Evolutionary conservation across 2,797 vertebrate genomes (phyloP).

Genomic region (Buceros bicornis): DNA sequence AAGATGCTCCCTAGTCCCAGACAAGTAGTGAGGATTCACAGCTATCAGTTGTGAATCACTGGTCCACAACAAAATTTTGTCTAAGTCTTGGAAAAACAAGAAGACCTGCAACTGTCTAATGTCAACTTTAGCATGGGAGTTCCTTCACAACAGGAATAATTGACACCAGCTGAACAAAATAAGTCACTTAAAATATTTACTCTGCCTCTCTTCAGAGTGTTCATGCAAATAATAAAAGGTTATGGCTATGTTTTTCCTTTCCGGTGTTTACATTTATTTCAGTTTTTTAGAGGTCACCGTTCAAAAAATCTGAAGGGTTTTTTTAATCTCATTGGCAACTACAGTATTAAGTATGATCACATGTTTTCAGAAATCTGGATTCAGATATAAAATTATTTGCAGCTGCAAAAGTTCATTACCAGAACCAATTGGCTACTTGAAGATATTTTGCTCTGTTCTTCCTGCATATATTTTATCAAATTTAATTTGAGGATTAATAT

Average conservation of each 20-base stretch:
- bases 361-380: slow-evolving; percentile 4
- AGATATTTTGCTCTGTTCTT: background rate
- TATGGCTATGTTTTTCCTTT: background rate
- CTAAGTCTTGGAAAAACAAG: background rate
- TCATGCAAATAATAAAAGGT: background rate
- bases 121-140: background rate
- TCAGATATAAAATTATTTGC: background rate
- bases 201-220: background rate
- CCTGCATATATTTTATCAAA: background rate
- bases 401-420: slow-evolving; percentile 8
- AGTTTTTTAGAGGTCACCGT: background rate
- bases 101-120: background rate
- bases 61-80: background rate
- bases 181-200: slow-evolving; percentile 2
- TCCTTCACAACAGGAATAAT: background rate
- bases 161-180: background rate
- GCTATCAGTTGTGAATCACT: background rate
- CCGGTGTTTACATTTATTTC: background rate
- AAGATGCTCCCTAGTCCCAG: background rate
- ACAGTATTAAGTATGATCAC: background rate
- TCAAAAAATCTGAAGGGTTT: background rate
- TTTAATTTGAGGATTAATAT: background rate
- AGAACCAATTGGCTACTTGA: background rate
- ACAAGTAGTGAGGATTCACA: background rate
- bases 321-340: background rate